Percentiles rank a stretch among this genome's conserved stretches.
These are phyloP conservation scores for Ophion slaviceki DNA, from an alignment of 2,888 invertebrate genomes.

Conservation along the genomic window DNA sequence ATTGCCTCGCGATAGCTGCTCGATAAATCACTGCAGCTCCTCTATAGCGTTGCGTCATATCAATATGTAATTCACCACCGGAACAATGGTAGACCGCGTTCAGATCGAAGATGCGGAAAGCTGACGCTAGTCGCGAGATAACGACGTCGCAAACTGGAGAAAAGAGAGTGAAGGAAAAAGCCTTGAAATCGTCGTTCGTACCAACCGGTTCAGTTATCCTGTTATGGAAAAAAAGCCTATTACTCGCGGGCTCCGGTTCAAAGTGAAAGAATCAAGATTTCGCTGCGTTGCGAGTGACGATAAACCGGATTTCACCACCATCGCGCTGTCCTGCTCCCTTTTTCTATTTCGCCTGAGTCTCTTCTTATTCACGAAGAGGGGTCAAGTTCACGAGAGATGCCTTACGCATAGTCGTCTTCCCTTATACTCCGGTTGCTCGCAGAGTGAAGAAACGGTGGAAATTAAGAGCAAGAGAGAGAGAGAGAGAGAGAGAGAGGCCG, in stretches of 20 bases:
- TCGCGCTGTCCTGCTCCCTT: conserved; percentile 10
- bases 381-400: background rate
- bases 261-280: conserved; percentile 67
- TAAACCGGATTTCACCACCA: conserved; percentile 62
- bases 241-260: conserved; percentile 55
- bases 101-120: background rate
- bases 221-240: conserved; percentile 59
- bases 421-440: background rate
- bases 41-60: background rate
- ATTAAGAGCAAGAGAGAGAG: conserved; percentile 1
- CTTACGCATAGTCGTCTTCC: background rate
- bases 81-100: background rate
- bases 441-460: conserved; percentile 7
- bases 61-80: background rate
- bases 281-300: conserved; percentile 29
- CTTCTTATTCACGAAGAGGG: conserved; percentile 4
- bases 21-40: conserved; percentile 9
- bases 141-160: background rate
- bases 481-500: background rate
- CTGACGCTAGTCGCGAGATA: background rate
- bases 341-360: background rate
- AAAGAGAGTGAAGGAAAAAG: background rate
- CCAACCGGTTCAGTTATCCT: conserved; percentile 10
- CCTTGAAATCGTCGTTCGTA: background rate
- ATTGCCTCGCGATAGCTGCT: conserved; percentile 30